Evolutionary conservation across 1,140 invertebrate species (phyloP).

Genomic region (Popillia japonica): DNA sequence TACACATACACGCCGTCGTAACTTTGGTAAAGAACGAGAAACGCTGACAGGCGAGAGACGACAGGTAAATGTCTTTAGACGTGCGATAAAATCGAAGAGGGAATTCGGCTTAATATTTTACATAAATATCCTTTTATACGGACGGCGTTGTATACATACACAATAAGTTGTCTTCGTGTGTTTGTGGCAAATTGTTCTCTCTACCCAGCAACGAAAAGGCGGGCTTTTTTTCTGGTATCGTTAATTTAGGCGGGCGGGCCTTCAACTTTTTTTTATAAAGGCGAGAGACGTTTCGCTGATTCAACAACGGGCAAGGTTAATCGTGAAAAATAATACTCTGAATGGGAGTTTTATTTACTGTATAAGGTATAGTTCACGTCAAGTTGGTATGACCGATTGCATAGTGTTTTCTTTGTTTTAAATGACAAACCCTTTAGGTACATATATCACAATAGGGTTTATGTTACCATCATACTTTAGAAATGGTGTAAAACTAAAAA

Average conservation of each 20-base stretch:
- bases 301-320: not conserved
- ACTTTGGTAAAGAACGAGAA: not conserved
- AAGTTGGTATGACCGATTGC: no score
- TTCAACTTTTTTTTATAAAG: not conserved
- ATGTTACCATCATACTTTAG: no score
- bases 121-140: not conserved
- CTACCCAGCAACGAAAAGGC: not conserved
- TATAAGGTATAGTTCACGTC: no score
- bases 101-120: not conserved
- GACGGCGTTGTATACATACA: not conserved
- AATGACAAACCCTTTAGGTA: no score
- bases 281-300: constrained; percentile 3
- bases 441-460: no score
- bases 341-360: no score
- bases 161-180: not conserved
- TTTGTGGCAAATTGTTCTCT: not conserved
- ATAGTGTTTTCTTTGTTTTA: no score
- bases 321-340: not conserved
- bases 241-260: not conserved
- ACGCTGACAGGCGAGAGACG: no score
- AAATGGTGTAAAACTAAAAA: no score
- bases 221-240: not conserved
- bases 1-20: not conserved
- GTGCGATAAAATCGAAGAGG: constrained; percentile 1
- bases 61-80: not conserved